Evolutionary conservation across 2,797 vertebrate species (phyloP).

Genomic region (Brachyrhaphis roseni): DNA sequence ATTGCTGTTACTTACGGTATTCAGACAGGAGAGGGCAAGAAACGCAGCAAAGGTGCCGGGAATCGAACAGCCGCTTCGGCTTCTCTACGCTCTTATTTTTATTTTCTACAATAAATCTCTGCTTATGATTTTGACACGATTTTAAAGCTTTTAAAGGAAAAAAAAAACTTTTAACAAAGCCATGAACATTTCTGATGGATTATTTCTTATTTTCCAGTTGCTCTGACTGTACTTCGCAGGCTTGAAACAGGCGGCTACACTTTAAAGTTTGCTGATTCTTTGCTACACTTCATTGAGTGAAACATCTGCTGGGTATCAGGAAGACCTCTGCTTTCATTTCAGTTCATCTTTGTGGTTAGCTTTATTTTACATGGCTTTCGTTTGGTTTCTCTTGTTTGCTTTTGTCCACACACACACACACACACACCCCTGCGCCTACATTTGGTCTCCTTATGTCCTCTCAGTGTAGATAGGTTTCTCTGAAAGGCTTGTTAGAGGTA

Average conservation of each 20-base stretch:
- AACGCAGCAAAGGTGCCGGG: neutral
- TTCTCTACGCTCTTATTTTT: neutral
- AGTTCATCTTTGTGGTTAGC: no score
- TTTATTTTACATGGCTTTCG: neutral
- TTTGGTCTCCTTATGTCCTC: neutral
- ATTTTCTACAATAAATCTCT: neutral
- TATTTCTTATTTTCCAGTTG: neutral
- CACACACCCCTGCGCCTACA: neutral
- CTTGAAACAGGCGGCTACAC: neutral
- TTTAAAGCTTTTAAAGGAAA: neutral
- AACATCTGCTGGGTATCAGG: neutral
- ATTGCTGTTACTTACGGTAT: neutral
- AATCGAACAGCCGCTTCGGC: no score
- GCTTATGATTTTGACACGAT: neutral
- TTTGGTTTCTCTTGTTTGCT: neutral
- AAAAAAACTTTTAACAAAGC: neutral
- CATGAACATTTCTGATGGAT: neutral
- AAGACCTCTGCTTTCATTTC: neutral
- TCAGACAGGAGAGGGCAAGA: neutral
- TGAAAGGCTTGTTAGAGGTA: neutral
- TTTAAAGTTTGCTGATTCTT: neutral
- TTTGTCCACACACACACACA: neutral
- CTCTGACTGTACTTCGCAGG: neutral
- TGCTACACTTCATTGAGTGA: neutral
- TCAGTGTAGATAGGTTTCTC: neutral